Percentiles rank a stretch among this genome's conserved stretches.
Conservation (phyloP, 2,113 vertebrate species). For the Sylvicapra grimmia region DNA sequence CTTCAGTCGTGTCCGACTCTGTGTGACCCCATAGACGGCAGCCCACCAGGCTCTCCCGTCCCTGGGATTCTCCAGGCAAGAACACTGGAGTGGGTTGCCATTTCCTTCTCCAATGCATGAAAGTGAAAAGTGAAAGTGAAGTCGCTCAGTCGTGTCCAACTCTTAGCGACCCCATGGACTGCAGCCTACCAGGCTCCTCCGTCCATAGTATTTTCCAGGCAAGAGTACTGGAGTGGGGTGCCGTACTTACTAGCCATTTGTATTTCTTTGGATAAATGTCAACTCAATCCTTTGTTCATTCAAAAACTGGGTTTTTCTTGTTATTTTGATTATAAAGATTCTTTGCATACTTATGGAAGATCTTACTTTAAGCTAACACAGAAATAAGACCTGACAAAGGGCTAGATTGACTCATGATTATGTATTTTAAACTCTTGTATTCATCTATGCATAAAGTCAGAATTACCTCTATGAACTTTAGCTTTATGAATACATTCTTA, state of each 20-base stretch:
- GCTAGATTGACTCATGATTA: background rate
- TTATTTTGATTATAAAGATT: background rate
- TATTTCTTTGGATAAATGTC: background rate
- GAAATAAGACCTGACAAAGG: background rate
- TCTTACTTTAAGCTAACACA: background rate
- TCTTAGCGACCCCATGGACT: too few species aligned
- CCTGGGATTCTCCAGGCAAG: too few species aligned
- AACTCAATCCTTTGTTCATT: background rate
- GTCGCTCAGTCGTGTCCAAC: too few species aligned
- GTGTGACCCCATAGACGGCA: too few species aligned
- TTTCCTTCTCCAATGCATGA: too few species aligned
- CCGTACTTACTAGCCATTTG: background rate
- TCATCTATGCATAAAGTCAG: background rate
- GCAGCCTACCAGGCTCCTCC: too few species aligned
- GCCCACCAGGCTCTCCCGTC: too few species aligned
- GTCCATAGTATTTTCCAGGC: too few species aligned
- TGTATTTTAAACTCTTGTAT: background rate
- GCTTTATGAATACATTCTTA: background rate
- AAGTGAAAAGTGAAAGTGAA: too few species aligned
- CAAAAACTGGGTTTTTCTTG: background rate
- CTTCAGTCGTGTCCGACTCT: too few species aligned
- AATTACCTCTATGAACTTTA: background rate
- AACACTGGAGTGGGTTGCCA: too few species aligned
- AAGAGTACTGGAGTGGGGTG: too few species aligned
- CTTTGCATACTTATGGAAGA: background rate